Evolutionary conservation across 1,140 invertebrate genomes (phyloP), one percentile per base, ranked within the genome.

Genomic region (Steinernema feltiae): DNA sequence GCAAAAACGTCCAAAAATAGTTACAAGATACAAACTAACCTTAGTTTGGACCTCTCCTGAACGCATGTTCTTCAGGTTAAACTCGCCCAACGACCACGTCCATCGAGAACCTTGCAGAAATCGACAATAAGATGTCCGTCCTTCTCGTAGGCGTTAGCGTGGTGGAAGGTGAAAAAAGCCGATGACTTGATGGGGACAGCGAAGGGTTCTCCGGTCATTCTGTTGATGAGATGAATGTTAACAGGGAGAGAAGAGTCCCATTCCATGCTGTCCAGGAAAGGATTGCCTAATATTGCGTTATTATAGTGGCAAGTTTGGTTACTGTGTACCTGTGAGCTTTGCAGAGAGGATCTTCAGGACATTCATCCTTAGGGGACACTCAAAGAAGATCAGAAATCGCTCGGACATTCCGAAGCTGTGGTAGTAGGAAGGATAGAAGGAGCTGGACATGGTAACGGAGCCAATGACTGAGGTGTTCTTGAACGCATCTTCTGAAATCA

Each of bases 361-460:
- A 27, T 70, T 72, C 24, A 79, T 69, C 17, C 74, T 29, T 0
- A 79, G 53, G 0, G 78, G 78, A 1, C 71, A 41, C 32, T 79
- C 78, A 24, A 79, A 63, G 32, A 76, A 35, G 27, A 77, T 46
- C 17, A 79, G 27, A 32, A 76, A 89, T 77, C 89, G 89, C 75
- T 89, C 84, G 0, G 88, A 87, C 74, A 90, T 86, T 7, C 87
- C 89, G 82, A 90, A 90, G 75, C 89, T 89, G 82, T 90, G 90
- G 76, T 82, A 88, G 77, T 90, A 90, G 24, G 83, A 80, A 84
- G 79, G 84, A 82, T 41, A 41, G 35, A 7, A 41, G 18, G 35
- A 41, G 35, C 18, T 41, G 35, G 35, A 7, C 35, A 41, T 41
- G 7, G 35, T 7, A 41, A 41, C 18, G 35, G 35, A 41, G 35